Evolutionary conservation across 2,797 vertebrate genomes (phyloP), one percentile per base, ranked within the genome.

Genomic region (Amniataba percoides): DNA sequence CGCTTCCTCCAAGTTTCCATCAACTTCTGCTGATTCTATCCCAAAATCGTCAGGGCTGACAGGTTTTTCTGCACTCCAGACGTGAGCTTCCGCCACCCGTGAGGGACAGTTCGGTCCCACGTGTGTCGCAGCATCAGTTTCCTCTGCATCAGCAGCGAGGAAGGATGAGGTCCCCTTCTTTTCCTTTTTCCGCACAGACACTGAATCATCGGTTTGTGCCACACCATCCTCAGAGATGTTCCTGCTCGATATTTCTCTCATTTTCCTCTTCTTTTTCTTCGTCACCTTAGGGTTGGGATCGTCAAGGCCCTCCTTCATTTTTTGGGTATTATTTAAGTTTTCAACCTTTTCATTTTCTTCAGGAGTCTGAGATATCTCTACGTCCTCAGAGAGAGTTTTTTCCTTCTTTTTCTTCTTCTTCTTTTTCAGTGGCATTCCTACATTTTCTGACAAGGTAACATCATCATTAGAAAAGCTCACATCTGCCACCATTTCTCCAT

Each of bases 121-220:
- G 0, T 34, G 62, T 3, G 39, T 42, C 58, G 43, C 43, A 34
- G 21, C 40, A 6, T 46, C n/a, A 5, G 80, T 80, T 90, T 82
- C 84, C 83, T 74, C 72, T 1, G 68, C 70, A 53, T 90, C 91
- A 88, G 89, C 89, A 81, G n/a, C 0, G 0, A 73, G 86, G 89
- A 90, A 83, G 86, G 90, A 92, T 73, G 66, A 49, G 45, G 66
- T 58, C 59, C 25, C 31, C 39, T 53, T 78, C 64, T 77, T 82
- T 59, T 79, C 27, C 64, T 67, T 61, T 86, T 83, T 27, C 73
- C 1, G 27, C 27, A 45, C 72, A 87, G 82, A 87, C 73, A 19
- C 73, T 4, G 53, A 81, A 58, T 73, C 70, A 53, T 77, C 63
- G 0, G 3, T 63, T 77, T 64, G 55, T 42, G 21, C n/a, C 13